A percentile compares a stretch with the other conserved stretches of the same genome.
Evolutionary conservation across 2,888 invertebrate species (phyloP).

Genomic region (Fragum fragum): DNA sequence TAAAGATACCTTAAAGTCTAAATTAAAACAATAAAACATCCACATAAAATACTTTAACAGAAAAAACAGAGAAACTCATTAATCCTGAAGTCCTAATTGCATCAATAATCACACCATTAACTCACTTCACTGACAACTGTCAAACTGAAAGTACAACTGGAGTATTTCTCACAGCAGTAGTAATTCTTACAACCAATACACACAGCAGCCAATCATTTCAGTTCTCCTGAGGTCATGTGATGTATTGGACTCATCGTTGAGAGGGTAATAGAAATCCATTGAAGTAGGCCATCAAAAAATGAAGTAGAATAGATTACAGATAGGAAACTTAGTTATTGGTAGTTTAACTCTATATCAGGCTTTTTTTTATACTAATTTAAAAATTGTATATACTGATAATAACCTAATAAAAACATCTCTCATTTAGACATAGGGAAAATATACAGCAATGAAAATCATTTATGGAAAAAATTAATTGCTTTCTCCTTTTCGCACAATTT

Average conservation of each 20-base stretch:
- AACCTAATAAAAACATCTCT: too few species aligned
- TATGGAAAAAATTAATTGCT: too few species aligned
- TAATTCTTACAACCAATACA: constrained; percentile 29
- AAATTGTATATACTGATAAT: too few species aligned
- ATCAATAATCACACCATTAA: not conserved
- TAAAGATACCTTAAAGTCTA: too few species aligned
- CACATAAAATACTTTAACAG: too few species aligned
- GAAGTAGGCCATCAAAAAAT: not conserved
- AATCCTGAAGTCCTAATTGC: not conserved
- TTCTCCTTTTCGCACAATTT: too few species aligned
- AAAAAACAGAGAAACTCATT: not conserved
- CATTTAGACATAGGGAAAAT: too few species aligned
- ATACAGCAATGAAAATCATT: too few species aligned
- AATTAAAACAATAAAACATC: too few species aligned
- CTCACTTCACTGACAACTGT: not conserved
- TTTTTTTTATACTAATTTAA: too few species aligned
- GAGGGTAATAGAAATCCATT: constrained; percentile 19
- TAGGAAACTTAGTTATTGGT: too few species aligned
- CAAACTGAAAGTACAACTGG: constrained; percentile 19
- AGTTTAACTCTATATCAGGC: too few species aligned
- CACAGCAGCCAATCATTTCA: constrained; percentile 25
- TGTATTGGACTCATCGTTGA: not conserved
- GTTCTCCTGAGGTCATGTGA: constrained; percentile 19
- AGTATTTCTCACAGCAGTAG: constrained; percentile 19
- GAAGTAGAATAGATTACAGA: not conserved